These are phyloP conservation scores for Microtus oregoni DNA, from an alignment of 2,113 vertebrate species.

Conservation along the genomic window DNA sequence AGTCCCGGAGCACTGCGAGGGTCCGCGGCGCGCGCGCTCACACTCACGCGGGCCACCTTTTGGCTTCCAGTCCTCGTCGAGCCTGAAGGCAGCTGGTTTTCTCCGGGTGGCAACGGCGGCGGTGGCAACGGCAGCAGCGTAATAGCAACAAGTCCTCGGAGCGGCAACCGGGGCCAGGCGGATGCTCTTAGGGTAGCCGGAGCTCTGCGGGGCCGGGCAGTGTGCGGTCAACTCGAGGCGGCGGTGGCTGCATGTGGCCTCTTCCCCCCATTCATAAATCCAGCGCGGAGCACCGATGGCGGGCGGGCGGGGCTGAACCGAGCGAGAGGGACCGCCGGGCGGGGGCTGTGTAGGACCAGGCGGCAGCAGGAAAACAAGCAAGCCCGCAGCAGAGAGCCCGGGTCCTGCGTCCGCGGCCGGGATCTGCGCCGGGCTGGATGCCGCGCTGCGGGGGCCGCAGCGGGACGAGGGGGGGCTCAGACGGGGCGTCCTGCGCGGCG, in stretches of 20 bases:
- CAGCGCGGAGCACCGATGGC: constrained; percentile 53
- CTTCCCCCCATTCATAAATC: constrained; percentile 82
- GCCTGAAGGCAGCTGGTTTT: constrained; percentile 48
- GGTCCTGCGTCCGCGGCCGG: constrained; percentile 63
- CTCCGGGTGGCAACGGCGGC: constrained; percentile 34
- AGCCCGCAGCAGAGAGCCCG: constrained; percentile 57
- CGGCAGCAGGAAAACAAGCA: constrained; percentile 73
- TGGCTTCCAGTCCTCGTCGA: constrained; percentile 1
- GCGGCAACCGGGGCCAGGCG: constrained; percentile 40
- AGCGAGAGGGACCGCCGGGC: constrained; percentile 51
- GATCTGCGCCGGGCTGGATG: constrained; percentile 64
- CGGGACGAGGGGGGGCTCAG: constrained; percentile 70
- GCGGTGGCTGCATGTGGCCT: constrained; percentile 76
- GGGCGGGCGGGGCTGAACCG: constrained; percentile 70
- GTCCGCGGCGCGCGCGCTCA: constrained; percentile 53
- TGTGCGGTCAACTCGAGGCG: constrained; percentile 69
- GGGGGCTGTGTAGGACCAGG: constrained; percentile 66
- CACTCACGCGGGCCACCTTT: constrained; percentile 68
- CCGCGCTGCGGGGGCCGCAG: constrained; percentile 74
- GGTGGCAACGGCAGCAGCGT: constrained; percentile 30
- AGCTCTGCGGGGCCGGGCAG: constrained; percentile 62
- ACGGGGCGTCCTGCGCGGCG: constrained; percentile 77
- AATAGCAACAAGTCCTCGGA: constrained; percentile 80
- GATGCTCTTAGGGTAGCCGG: constrained; percentile 68
- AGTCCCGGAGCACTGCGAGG: constrained; percentile 14